Base-by-base conservation (phyloP, 2,797 vertebrate species). In the Spizella passerina region DNA sequence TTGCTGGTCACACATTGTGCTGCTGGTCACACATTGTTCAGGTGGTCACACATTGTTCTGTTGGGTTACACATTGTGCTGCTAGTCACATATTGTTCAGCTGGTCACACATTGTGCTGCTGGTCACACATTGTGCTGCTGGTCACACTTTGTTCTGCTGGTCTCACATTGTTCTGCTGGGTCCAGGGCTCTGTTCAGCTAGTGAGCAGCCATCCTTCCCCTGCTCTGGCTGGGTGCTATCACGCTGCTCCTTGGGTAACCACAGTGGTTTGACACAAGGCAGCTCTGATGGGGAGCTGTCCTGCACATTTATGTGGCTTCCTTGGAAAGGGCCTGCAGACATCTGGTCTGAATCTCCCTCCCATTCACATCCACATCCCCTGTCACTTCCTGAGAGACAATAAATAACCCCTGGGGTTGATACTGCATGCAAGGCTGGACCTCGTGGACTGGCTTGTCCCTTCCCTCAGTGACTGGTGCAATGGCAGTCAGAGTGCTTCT, bases 261-360 rank as follows among this genome's bases (percentile, higher is more conserved):
- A 64, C 90, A 80, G 84, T 3, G 32, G 41, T 90, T 82, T 92
- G 90, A 92, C 88, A 75, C 68, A 64, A 4, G 1, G 1, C 86
- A 55, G 90, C 75, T 77, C 68, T 2, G 1, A 20, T 32, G 81
- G 75, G 0, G 57, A 86, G 92, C 78, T 75, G 78, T 14, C 68
- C 88, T 38, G 88, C 84, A 77, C 86, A 78, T 85, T 88, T 27
- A 41, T 81, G 61, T 2, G 26, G 46, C 79, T 90, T n/a, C 44
- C 53, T 84, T 85, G 90, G 90, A 85, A 90, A 82, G 46, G 30
- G 22, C 64, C 38, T 0, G 0, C 0, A 3, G 53, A 95, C 94
- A 96, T 96, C 92, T 97, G 94, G 44, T 93, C 81, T 95, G 88
- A 92, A 95, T 96, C 78, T 90, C 75, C 52, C 29, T 91, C 49